Conservation (phyloP, 2,888 invertebrate genomes). For the Cryptus armator region DNA sequence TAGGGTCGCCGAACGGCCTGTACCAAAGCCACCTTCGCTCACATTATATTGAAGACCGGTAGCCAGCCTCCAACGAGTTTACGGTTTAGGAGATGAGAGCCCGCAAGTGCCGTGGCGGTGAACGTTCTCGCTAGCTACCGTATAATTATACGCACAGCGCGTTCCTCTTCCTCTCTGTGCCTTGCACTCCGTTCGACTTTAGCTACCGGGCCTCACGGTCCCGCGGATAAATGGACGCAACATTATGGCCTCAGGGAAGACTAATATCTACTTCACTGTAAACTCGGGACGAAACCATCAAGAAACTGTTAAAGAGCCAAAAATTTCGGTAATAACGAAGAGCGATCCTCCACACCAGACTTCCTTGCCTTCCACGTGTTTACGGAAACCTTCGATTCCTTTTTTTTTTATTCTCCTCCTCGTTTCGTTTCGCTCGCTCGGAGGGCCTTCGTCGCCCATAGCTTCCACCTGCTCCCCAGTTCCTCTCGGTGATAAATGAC, state of each 20-base stretch:
- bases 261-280: constrained; percentile 74
- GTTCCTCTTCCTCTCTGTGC: constrained; percentile 71
- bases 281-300: constrained; percentile 42
- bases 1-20: constrained; percentile 1
- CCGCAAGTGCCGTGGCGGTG: constrained; percentile 68
- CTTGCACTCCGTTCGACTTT: background rate
- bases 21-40: constrained; percentile 40
- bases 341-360: constrained; percentile 36
- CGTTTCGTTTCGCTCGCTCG: constrained; percentile 62
- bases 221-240: constrained; percentile 71
- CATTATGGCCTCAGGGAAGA: constrained; percentile 74
- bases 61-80: constrained; percentile 83
- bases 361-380: constrained; percentile 42
- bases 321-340: constrained; percentile 44
- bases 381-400: constrained; percentile 42
- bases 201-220: constrained; percentile 70
- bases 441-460: constrained; percentile 31
- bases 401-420: constrained; percentile 50
- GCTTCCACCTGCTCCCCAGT: constrained; percentile 78
- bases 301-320: constrained; percentile 54
- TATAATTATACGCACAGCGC: constrained; percentile 82
- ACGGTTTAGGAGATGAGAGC: constrained; percentile 80
- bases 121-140: constrained; percentile 81
- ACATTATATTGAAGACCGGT: constrained; percentile 84
- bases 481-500: constrained; percentile 80